Conservation (phyloP, 2,888 invertebrate genomes). For the Ditylenchus weischeri region DNA sequence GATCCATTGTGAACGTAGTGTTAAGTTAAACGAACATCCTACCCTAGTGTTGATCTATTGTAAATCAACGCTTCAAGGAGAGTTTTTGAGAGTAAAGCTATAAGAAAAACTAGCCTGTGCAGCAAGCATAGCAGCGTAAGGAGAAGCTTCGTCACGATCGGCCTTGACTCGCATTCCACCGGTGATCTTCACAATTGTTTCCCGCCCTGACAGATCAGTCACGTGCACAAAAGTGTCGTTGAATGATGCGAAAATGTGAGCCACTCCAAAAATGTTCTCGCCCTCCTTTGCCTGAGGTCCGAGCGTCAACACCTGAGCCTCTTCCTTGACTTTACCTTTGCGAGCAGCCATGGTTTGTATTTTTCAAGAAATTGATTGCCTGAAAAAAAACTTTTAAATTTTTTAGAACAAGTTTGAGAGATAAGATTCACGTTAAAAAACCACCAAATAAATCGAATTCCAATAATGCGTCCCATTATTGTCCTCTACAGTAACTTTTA, state of each 20-base stretch:
- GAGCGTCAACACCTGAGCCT: conserved; percentile 85
- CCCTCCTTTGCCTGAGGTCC: conserved; percentile 62
- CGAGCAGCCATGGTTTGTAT: conserved; percentile 61
- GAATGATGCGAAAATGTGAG: conserved; percentile 98
- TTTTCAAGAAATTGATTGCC: neutral
- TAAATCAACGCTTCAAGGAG: too few species aligned
- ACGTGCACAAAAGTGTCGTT: conserved; percentile 99
- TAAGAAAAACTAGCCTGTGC: conserved; percentile 69
- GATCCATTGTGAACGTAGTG: too few species aligned
- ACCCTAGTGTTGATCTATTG: too few species aligned
- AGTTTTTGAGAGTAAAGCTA: too few species aligned
- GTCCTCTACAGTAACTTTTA: too few species aligned
- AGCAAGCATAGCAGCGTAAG: conserved; percentile 99
- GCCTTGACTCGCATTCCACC: conserved; percentile 96
- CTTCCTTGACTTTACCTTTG: conserved; percentile 92
- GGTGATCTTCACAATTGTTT: conserved; percentile 77
- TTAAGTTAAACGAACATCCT: too few species aligned
- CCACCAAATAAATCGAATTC: too few species aligned
- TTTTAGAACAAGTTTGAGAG: too few species aligned
- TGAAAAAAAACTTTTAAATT: neutral
- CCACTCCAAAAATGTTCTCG: conserved; percentile 96
- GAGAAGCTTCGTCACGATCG: conserved; percentile 98
- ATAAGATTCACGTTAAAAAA: too few species aligned
- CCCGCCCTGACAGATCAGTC: conserved; percentile 89
- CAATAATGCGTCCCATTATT: too few species aligned